These are phyloP conservation scores for Sphenopsis melanotis DNA, from an alignment of 2,797 vertebrate genomes.

Conservation along the genomic window DNA sequence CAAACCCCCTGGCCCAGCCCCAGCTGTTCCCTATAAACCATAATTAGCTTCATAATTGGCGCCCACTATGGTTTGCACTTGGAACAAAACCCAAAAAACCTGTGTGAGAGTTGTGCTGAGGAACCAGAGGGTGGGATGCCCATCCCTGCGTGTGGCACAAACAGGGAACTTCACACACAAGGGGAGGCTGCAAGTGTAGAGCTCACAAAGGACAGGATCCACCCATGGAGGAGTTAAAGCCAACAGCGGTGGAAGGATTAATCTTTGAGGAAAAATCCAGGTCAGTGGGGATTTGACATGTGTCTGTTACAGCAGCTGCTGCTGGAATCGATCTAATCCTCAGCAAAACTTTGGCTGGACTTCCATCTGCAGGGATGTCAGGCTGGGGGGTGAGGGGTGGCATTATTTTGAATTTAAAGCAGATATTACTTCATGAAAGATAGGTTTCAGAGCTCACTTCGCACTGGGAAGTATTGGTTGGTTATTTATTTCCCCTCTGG, in stretches of 20 bases:
- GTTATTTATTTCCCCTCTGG: background rate
- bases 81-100: fast-evolving
- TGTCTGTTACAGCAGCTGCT: conserved; percentile 26
- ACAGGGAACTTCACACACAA: fast-evolving
- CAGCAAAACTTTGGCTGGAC: background rate
- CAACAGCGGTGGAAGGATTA: background rate
- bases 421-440: background rate
- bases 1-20: fast-evolving
- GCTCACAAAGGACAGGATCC: fast-evolving
- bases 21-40: fast-evolving
- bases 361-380: background rate
- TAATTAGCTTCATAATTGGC: fast-evolving
- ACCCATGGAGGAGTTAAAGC: background rate
- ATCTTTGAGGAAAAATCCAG: background rate
- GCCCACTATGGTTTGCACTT: background rate
- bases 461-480: fast-evolving
- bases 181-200: fast-evolving
- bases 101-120: fast-evolving
- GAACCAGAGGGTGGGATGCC: background rate
- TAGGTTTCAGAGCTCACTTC: background rate
- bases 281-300: conserved; percentile 33
- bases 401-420: background rate
- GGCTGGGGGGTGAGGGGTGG: fast-evolving
- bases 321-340: conserved; percentile 21
- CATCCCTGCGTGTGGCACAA: fast-evolving